Evolutionary conservation across 2,113 vertebrate species (phyloP).

Genomic region (Naja naja): DNA sequence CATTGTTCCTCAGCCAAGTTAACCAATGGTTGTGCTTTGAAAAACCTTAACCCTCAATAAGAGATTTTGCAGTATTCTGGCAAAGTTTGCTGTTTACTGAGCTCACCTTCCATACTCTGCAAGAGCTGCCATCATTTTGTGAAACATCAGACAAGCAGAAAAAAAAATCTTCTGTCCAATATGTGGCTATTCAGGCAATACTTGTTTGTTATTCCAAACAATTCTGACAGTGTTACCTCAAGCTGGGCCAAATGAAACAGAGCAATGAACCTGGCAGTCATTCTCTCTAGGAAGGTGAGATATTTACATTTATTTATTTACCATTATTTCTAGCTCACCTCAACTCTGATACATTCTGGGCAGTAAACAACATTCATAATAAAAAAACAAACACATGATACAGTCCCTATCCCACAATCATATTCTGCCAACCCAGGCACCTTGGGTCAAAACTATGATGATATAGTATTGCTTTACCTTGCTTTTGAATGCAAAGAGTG

Average conservation of each 20-base stretch:
- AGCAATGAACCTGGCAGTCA: neutral
- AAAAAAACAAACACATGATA: neutral
- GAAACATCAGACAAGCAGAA: neutral
- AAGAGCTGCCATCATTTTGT: neutral
- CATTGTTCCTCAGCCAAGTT: neutral
- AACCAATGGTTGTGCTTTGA: neutral
- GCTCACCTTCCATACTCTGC: neutral
- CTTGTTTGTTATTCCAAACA: neutral
- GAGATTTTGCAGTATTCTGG: neutral
- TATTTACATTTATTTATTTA: neutral
- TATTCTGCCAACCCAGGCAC: neutral
- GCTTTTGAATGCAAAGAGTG: neutral
- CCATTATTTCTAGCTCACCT: neutral
- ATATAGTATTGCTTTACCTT: neutral
- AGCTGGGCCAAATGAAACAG: neutral
- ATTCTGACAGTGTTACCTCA: neutral
- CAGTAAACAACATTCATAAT: neutral
- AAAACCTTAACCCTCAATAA: neutral
- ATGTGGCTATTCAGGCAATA: neutral
- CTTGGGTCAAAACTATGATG: neutral
- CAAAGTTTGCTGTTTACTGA: neutral
- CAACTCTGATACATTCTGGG: neutral
- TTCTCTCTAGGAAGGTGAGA: neutral
- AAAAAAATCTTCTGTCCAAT: neutral
- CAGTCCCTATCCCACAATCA: neutral